Evolutionary conservation across 2,888 invertebrate genomes (phyloP).

Genomic region (Rhodophaea formosa): DNA sequence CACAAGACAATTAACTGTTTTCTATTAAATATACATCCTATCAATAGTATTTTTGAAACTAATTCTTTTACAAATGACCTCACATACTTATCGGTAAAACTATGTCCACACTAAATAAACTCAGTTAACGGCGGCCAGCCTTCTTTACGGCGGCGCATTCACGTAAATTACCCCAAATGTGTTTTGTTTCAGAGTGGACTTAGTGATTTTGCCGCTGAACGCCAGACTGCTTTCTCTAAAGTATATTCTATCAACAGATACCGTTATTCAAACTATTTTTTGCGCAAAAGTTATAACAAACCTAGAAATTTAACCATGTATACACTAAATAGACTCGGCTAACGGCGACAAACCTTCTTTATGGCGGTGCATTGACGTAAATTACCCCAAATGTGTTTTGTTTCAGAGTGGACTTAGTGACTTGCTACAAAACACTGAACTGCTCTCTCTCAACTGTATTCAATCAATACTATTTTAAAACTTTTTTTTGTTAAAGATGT

Average conservation of each 20-base stretch:
- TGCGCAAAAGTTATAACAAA: too few species aligned
- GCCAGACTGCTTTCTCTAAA: conserved; percentile 78
- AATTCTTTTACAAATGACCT: background rate
- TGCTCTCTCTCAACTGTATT: too few species aligned
- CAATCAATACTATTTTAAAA: too few species aligned
- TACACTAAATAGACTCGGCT: background rate
- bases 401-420: conserved; percentile 89
- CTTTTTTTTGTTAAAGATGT: background rate
- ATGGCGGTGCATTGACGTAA: conserved; percentile 48
- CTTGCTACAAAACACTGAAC: conserved; percentile 93
- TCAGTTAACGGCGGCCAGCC: conserved; percentile 33
- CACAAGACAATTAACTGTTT: background rate
- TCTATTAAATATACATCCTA: background rate
- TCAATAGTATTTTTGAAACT: background rate
- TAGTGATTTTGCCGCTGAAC: conserved; percentile 90
- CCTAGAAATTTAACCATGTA: too few species aligned
- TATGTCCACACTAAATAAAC: background rate
- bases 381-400: conserved; percentile 67
- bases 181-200: conserved; percentile 83
- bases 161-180: conserved; percentile 42
- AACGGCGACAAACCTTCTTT: conserved; percentile 42
- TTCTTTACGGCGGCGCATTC: conserved; percentile 42
- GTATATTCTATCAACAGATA: too few species aligned
- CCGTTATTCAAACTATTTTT: too few species aligned
- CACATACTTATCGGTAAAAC: background rate